Base-by-base conservation (phyloP, 1,140 invertebrate species). In the Bactericera cockerelli region DNA sequence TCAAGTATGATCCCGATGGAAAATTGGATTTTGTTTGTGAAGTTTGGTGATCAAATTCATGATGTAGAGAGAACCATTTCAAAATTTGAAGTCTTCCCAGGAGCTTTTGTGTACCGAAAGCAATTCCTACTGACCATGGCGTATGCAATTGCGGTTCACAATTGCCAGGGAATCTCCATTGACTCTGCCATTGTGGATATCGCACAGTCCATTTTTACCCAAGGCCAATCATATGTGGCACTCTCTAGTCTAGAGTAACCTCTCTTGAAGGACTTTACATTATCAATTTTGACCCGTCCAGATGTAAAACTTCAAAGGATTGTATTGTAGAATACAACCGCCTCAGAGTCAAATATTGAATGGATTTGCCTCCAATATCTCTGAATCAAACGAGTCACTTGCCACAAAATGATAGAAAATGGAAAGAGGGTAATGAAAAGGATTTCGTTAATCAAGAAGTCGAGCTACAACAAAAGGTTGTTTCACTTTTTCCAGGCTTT, bases 11-110 rank as follows among this genome's bases (percentile, higher is more conserved):
- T 4, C 39, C 63, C 36, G 62, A 65, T 63, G 65, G 67, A 28
- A 26, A 64, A 31, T 57, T 69, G 62, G 36, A 65, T 63, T 42
- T 21, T 65, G 31, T 64, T 67, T 58, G 21, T 61, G 62, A 26
- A 60, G 59, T 54, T 33, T 31, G 2, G 6, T 26, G 36, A 49
- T 38, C 39, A 49, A 56, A 59, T 62, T 61, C 58, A 60, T 57
- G 55, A 55, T 11, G 62, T 70, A 24, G 65, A 66, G 56, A 58
- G 56, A 58, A 38, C 61, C 21, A 56, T 60, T 60, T 59, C 63
- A 33, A 69, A 69, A 61, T 68, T 71, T 66, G 54, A 67, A 65
- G 58, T 71, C 26, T 65, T 68, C 62, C 58, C 66, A 62, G 61
- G 56, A 61, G 64, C 63, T 14, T 70, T 24, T 64, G 61, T 69